Conservation (phyloP, 2,888 invertebrate species). For the Colletes collaris region DNA sequence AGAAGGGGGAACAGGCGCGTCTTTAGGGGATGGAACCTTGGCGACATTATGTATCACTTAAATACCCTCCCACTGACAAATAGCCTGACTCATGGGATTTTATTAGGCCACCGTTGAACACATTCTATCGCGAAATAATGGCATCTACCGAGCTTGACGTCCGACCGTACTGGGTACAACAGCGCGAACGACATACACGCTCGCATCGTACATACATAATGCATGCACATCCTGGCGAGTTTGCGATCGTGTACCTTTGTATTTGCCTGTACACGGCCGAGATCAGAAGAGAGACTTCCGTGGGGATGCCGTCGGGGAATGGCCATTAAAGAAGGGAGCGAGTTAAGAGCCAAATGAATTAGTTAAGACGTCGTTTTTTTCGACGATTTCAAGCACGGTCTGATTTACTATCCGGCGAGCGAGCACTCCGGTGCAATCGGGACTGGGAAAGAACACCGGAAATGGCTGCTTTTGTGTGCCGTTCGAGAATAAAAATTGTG, state of each 20-base stretch:
- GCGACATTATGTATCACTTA: conserved; percentile 75
- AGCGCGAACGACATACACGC: neutral
- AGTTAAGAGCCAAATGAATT: conserved; percentile 53
- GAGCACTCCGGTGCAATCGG: conserved; percentile 28
- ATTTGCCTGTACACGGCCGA: neutral
- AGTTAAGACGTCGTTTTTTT: conserved; percentile 43
- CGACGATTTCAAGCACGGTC: conserved; percentile 20
- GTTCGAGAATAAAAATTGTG: conserved; percentile 41
- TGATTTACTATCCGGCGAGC: conserved; percentile 54
- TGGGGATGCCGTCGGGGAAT: conserved; percentile 2
- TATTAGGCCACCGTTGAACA: conserved; percentile 72
- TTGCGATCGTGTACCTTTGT: neutral
- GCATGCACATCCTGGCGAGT: conserved; percentile 18
- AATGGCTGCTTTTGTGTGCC: conserved; percentile 50
- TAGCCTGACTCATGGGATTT: conserved; percentile 77
- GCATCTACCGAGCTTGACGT: conserved; percentile 57
- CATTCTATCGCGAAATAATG: conserved; percentile 74
- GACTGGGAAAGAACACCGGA: conserved; percentile 44
- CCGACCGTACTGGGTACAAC: conserved; percentile 23
- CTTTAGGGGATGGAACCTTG: conserved; percentile 57
- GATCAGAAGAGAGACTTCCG: conserved; percentile 6
- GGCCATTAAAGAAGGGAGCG: conserved; percentile 33
- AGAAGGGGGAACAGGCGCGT: conserved; percentile 49
- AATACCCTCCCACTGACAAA: conserved; percentile 72
- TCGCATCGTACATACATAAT: conserved; percentile 31